Evolutionary conservation across 2,113 vertebrate genomes (phyloP), one percentile per base, ranked within the genome.

Genomic region (Myrmophylax atrothorax): DNA sequence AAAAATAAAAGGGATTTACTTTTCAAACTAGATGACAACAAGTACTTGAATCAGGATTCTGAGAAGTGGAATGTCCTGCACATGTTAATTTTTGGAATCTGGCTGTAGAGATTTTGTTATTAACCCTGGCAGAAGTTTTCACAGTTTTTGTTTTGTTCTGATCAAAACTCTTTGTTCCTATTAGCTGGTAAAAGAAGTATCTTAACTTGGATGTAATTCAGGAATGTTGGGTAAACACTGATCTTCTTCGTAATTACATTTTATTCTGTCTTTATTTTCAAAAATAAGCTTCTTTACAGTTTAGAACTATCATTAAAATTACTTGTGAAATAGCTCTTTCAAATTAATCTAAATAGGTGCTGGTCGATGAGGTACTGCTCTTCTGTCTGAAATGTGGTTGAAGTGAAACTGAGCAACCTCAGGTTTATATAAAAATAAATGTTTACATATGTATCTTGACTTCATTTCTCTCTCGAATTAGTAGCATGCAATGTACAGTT

Each of bases 391-490:
- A 96, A 89, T 73, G 2, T 40, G 77, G 47, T 91, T 86, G 84
- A 78, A 85, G 64, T 44, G 28, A 95, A 96, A 84, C 66, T 74
- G 74, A 95, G 76, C 88, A 96, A 96, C 81, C 55, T 93, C 55
- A 85, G 83, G 59, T 97, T 96, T 97, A 81, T 95, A 94, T 42
- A 89, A 76, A 84, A 76, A 68, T 72, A 86, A 75, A 63, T 70
- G 26, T 70, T 74, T 86, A 50, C 55, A 47, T 55, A 38, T 76
- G 12, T 81, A 70, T 72, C 81, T 97, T 97, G 94, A 97, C 95
- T 98, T 98, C 75, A 95, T 98, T 97, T 97, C 97, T 98, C 93
- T 96, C 80, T 77, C 87, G 98, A 97, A 98, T 98, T 98, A 98
- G 97, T 94, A 97, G 56, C 91, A 95, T 94, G 82, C 91, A 97